These are phyloP conservation scores for Masticophis lateralis DNA, from an alignment of 2,797 vertebrate genomes.

Conservation along the genomic window DNA sequence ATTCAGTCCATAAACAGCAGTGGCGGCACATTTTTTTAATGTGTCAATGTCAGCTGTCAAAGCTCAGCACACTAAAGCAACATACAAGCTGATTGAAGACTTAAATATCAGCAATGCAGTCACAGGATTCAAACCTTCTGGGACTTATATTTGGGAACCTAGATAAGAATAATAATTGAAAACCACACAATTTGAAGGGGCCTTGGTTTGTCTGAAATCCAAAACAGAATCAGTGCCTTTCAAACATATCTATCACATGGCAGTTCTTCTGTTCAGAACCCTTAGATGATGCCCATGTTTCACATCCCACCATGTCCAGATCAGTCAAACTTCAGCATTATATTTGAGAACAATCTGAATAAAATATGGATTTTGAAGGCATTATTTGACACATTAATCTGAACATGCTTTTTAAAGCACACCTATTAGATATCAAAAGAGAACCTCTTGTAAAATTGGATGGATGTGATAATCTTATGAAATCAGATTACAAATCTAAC, in stretches of 20 bases:
- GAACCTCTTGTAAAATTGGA: background rate
- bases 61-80: background rate
- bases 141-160: background rate
- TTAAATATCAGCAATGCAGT: background rate
- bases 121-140: background rate
- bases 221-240: background rate
- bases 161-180: background rate
- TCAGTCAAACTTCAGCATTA: background rate
- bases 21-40: background rate
- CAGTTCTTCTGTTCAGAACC: background rate
- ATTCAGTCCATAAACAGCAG: background rate
- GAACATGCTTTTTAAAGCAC: background rate
- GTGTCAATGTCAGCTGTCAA: background rate
- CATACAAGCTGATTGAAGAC: background rate
- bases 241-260: background rate
- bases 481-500: constrained; percentile 1
- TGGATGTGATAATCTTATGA: background rate
- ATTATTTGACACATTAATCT: background rate
- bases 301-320: background rate
- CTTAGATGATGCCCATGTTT: background rate
- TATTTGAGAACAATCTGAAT: background rate
- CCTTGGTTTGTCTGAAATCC: background rate
- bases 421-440: background rate
- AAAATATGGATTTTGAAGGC: background rate
- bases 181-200: background rate